Evolutionary conservation across 2,113 vertebrate species (phyloP).

Genomic region (Jacana jacana): DNA sequence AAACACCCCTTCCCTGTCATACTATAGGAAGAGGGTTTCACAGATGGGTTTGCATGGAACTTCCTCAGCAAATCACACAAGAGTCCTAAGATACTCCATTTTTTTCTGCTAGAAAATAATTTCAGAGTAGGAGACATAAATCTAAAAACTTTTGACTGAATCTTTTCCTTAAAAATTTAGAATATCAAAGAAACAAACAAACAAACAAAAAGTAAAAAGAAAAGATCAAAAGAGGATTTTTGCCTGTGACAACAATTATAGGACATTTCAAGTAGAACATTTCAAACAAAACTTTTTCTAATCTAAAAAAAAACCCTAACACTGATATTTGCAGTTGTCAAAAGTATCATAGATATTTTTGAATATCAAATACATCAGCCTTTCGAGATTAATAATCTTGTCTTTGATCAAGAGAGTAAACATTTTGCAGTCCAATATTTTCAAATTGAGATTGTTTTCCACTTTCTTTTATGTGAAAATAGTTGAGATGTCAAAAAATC

Average conservation of each 20-base stretch:
- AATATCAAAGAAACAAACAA: not conserved
- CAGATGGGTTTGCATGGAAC: not conserved
- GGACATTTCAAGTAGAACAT: not conserved
- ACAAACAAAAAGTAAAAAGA: not conserved
- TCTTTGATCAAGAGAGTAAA: not conserved
- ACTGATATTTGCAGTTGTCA: not conserved
- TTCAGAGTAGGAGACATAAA: not conserved
- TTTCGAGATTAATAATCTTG: not conserved
- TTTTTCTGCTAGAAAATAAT: not conserved
- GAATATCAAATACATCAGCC: not conserved
- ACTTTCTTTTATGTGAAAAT: not conserved
- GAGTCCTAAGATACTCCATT: rapidly evolving
- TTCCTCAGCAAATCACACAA: not conserved
- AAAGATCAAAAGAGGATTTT: not conserved
- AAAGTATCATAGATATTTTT: not conserved
- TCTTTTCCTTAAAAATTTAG: not conserved
- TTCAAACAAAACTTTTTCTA: not conserved
- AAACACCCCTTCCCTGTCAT: not conserved
- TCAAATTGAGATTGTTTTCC: not conserved
- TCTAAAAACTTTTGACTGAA: not conserved
- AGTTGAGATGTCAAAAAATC: not conserved
- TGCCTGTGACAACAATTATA: not conserved
- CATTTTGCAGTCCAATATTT: not conserved
- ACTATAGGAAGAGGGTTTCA: not conserved
- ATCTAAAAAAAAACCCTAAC: not conserved